Base-by-base conservation (phyloP, 2,797 vertebrate genomes). In the Pipistrellus pipistrellus region DNA sequence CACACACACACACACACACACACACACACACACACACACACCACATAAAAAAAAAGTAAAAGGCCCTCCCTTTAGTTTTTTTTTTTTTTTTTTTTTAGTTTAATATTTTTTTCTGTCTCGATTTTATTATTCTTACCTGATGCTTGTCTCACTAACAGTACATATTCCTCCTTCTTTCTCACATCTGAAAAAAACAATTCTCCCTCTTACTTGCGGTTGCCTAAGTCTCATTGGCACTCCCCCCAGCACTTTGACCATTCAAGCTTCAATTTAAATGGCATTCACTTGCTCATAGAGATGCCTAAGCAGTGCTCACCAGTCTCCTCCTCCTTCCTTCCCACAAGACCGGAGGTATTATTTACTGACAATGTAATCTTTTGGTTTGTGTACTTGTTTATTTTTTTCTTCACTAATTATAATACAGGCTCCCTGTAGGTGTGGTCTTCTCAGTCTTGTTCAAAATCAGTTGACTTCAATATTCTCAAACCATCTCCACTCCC, bases 301-400 rank as follows among this genome's bases (percentile, higher is more conserved):
- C 12, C 20, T 44, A 11, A 68, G 12, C 15, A 44, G 30, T 5
- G 8, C 21, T 51, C 12, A 41, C 4, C n/a, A 64, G 11, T 8
- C 27, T 23, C 32, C 4, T 18, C 8, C 27, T 44, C 4, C n/a
- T 20, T 21, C 15, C 18, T 18, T 83, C 30, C 41, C 12, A 32
- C 0, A n/a, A 4, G 12, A 12, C 27, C 23, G 17, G 35, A 20
- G 20, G 30, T 35, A 0, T 9, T 18, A 6, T 10, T 64, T 20
- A 69, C 20, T 41, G 44, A 44, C 44, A 44, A 44, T 25, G 0
- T 48, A 10, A 48, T 4, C 23, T 30, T 30, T 27, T 23, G 20
- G 30, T 66, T 38, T 75, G 11, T 9, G 1, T 15, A 9, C 3
- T 2, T 76, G 20, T 44, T 66, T 85, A 30, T 17, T 35, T 85